phyloP scores from a whole-genome alignment of 2,888 invertebrate genomes.

The Pristionchus fissidentatus region DNA sequence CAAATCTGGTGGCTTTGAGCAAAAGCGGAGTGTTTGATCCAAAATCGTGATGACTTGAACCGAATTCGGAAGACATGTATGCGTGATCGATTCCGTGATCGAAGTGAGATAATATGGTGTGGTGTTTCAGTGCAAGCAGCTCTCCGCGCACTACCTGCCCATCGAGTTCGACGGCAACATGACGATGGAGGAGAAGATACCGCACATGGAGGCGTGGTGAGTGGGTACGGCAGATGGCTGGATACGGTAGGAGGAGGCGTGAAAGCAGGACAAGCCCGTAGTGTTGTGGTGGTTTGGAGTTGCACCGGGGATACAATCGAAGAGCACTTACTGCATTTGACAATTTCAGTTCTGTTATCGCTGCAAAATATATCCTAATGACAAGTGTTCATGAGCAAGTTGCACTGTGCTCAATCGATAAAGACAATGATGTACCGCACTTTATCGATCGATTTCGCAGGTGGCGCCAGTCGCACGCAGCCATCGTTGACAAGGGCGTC shows the following conservation, averaged over 20 bases:
- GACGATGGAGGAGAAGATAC: constrained; percentile 77
- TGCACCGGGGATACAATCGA: too few species aligned
- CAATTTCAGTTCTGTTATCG: too few species aligned
- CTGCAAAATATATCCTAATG: too few species aligned
- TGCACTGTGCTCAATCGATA: too few species aligned
- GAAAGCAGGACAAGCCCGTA: too few species aligned
- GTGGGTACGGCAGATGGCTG: neutral
- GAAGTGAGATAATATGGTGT: neutral
- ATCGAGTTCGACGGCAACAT: constrained; percentile 77
- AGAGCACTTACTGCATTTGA: too few species aligned
- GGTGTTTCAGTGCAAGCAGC: constrained; percentile 60
- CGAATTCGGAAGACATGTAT: neutral
- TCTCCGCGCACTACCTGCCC: constrained; percentile 67
- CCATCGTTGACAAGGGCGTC: constrained; percentile 35
- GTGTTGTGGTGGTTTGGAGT: too few species aligned
- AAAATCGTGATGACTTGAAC: too few species aligned
- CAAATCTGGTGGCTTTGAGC: too few species aligned
- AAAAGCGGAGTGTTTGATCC: too few species aligned
- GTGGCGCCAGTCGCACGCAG: constrained; percentile 41
- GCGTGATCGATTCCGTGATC: neutral
- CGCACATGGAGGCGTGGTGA: constrained; percentile 78
- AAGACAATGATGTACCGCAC: neutral
- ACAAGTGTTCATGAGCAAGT: too few species aligned
- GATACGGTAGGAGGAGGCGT: neutral
- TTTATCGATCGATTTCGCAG: neutral